Evolutionary conservation across 2,113 vertebrate species (phyloP).

Genomic region (Neoarius graeffei): DNA sequence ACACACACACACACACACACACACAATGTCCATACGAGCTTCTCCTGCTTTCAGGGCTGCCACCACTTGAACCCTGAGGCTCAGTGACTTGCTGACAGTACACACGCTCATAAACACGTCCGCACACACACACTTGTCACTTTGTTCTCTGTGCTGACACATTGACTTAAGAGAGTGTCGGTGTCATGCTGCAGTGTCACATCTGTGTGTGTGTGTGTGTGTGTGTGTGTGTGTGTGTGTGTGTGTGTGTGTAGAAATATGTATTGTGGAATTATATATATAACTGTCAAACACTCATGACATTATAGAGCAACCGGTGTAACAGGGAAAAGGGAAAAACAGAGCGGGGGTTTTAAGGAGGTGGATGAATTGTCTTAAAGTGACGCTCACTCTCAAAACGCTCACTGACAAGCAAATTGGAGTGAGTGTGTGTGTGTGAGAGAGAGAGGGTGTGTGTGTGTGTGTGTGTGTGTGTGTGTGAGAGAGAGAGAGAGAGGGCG

Average conservation of each 20-base stretch:
- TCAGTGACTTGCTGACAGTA: conserved; percentile 28
- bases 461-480: neutral
- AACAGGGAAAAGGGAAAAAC: neutral
- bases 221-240: conserved; percentile 1
- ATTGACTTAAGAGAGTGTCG: conserved; percentile 33
- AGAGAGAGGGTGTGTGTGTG: neutral
- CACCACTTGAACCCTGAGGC: conserved; percentile 37
- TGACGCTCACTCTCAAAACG: conserved; percentile 44
- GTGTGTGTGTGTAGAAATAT: conserved; percentile 27
- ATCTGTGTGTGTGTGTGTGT: conserved; percentile 30
- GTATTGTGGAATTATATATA: conserved; percentile 43
- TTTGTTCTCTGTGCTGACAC: conserved; percentile 31
- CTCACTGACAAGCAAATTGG: conserved; percentile 56
- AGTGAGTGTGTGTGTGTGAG: neutral
- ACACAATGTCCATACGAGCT: conserved; percentile 38
- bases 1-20: conserved; percentile 7
- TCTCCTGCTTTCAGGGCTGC: conserved; percentile 29
- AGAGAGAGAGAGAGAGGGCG: conserved; percentile 15
- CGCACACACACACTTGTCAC: conserved; percentile 30
- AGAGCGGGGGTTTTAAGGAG: conserved; percentile 36
- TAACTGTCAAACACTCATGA: conserved; percentile 2
- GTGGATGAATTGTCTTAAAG: conserved; percentile 53
- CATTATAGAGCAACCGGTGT: conserved; percentile 27
- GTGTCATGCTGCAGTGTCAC: conserved; percentile 36
- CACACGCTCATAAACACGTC: conserved; percentile 22